phyloP scores from a whole-genome alignment of 2,888 invertebrate species.

The Micropterix aruncella region DNA sequence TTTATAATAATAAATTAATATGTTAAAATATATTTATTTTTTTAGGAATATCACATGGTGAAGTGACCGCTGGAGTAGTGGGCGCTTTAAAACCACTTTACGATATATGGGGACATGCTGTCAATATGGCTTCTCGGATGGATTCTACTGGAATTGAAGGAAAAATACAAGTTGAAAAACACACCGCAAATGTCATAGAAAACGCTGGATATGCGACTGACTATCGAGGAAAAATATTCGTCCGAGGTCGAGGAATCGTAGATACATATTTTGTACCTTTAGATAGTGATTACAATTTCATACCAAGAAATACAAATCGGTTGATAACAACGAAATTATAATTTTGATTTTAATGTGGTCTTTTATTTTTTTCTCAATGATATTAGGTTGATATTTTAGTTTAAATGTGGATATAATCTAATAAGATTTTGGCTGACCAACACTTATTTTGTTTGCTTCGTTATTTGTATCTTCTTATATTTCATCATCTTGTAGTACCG shows the following conservation, averaged over 20 bases:
- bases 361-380: too few relatives aligned
- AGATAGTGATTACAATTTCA: conserved; percentile 41
- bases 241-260: conserved; percentile 56
- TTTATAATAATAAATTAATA: conserved; percentile 1
- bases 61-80: conserved; percentile 88
- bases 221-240: conserved; percentile 52
- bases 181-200: conserved; percentile 53
- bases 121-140: conserved; percentile 94
- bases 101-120: conserved; percentile 95
- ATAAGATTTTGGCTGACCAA: too few relatives aligned
- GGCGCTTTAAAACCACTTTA: conserved; percentile 89
- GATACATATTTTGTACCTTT: conserved; percentile 61
- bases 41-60: conserved; percentile 77
- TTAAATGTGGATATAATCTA: too few relatives aligned
- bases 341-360: too few relatives aligned
- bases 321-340: too few relatives aligned
- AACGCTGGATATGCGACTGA: conserved; percentile 55
- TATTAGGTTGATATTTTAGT: too few relatives aligned
- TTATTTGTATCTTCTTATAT: too few relatives aligned
- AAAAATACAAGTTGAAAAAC: conserved; percentile 61
- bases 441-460: too few relatives aligned
- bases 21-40: not conserved
- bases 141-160: conserved; percentile 78
- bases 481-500: too few relatives aligned
- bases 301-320: too few relatives aligned